Percentiles rank a stretch among this genome's conserved stretches.
Conservation (phyloP, 35 echinoderm and acorn worm genomes). For the Heliocidaris erythrogramma region DNA sequence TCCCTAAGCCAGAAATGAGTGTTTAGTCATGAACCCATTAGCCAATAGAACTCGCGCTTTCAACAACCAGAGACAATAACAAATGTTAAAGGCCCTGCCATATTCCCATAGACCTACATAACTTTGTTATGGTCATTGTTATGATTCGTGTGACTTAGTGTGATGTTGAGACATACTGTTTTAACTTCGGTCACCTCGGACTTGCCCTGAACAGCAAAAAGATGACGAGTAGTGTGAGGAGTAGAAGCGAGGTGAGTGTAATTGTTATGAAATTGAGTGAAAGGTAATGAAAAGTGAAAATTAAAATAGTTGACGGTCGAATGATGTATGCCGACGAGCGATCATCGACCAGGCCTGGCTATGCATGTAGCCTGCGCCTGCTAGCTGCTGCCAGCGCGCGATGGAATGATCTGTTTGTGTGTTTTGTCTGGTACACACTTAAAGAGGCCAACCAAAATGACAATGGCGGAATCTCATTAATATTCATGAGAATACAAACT, state of each 20-base stretch:
- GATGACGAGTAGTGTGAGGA: constrained; percentile 59
- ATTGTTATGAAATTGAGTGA: background rate
- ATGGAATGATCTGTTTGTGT: background rate
- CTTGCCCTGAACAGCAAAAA: background rate
- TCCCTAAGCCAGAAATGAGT: background rate
- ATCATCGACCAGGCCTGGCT: background rate
- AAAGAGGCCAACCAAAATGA: no score
- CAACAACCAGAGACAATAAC: background rate
- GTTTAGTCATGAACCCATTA: background rate
- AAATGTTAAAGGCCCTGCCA: constrained; percentile 39
- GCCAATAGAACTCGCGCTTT: constrained; percentile 27
- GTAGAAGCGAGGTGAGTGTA: constrained; percentile 62
- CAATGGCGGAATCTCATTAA: no score
- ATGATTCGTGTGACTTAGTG: constrained; percentile 22
- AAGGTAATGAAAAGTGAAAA: background rate
- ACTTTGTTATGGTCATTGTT: constrained; percentile 49
- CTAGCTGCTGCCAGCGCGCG: background rate
- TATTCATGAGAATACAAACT: no score
- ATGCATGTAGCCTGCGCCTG: background rate
- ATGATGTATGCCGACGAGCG: background rate
- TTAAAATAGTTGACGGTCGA: background rate
- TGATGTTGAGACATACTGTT: constrained; percentile 11
- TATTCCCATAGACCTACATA: constrained; percentile 38
- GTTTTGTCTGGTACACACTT: no score
- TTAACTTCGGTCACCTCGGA: background rate